phyloP scores from a whole-genome alignment of 2,888 invertebrate genomes.

The Mayetiola destructor region DNA sequence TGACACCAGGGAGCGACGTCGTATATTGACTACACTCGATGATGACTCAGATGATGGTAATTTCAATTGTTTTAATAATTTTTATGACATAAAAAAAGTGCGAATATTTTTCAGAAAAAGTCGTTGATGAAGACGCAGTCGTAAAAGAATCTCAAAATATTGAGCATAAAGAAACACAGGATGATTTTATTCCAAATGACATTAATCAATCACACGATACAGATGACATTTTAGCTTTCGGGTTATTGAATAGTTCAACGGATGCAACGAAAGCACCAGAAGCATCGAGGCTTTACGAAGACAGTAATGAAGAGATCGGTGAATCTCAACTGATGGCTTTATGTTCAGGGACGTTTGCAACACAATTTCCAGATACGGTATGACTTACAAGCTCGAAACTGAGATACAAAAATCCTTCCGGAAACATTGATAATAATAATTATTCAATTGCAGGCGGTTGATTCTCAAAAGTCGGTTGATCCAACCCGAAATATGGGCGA shows the following conservation, averaged over 20 bases:
- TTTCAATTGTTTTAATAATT: background rate
- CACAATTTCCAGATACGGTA: slow-evolving; percentile 22
- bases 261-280: too few relatives aligned
- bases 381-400: too few relatives aligned
- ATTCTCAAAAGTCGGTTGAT: background rate
- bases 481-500: background rate
- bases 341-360: slow-evolving; percentile 44
- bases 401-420: background rate
- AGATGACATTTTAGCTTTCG: too few relatives aligned
- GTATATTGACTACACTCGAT: slow-evolving; percentile 21
- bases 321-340: slow-evolving; percentile 41
- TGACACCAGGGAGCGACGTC: background rate
- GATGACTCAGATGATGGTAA: slow-evolving; percentile 38
- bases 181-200: too few relatives aligned
- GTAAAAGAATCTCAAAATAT: too few relatives aligned
- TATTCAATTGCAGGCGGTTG: background rate
- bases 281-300: too few relatives aligned
- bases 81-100: too few relatives aligned
- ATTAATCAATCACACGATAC: too few relatives aligned
- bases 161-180: too few relatives aligned
- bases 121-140: too few relatives aligned
- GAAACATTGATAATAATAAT: background rate
- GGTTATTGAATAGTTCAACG: slow-evolving; percentile 16
- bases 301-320: slow-evolving; percentile 20
- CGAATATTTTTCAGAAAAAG: too few relatives aligned